Evolutionary conservation across 2,797 vertebrate species (phyloP).

Genomic region (Bovichtus variegatus): DNA sequence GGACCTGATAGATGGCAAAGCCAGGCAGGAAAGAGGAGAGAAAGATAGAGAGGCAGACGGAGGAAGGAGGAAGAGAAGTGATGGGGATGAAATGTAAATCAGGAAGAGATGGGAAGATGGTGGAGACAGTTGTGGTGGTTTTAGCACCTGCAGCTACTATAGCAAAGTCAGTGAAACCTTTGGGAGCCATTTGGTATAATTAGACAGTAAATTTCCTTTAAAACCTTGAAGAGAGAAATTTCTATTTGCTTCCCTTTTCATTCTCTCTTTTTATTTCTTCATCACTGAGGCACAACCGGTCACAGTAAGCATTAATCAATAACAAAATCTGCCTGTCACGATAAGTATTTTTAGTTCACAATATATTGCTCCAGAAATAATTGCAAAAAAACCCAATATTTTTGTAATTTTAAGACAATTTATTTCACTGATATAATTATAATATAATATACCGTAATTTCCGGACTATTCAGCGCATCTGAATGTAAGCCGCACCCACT

Average conservation of each 20-base stretch:
- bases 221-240: slow-evolving; percentile 45
- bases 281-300: slow-evolving; percentile 23
- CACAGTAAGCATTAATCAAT: slow-evolving; percentile 24
- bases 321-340: not conserved
- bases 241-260: slow-evolving; percentile 45
- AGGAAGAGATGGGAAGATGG: slow-evolving; percentile 58
- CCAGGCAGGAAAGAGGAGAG: slow-evolving; percentile 51
- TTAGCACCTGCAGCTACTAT: slow-evolving; percentile 68
- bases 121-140: slow-evolving; percentile 26
- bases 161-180: slow-evolving; percentile 64
- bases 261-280: slow-evolving; percentile 36
- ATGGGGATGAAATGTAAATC: slow-evolving; percentile 63
- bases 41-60: slow-evolving; percentile 53
- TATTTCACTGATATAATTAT: too few species aligned
- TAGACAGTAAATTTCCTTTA: slow-evolving; percentile 71
- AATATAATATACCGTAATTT: too few species aligned
- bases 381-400: too few species aligned
- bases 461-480: too few species aligned
- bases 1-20: slow-evolving; percentile 87
- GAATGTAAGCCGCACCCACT: too few species aligned
- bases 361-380: too few species aligned
- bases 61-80: not conserved
- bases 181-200: slow-evolving; percentile 75
- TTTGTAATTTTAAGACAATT: too few species aligned
- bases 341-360: too few species aligned